Conservation (phyloP, 2,113 vertebrate genomes). For the Sturnus vulgaris region DNA sequence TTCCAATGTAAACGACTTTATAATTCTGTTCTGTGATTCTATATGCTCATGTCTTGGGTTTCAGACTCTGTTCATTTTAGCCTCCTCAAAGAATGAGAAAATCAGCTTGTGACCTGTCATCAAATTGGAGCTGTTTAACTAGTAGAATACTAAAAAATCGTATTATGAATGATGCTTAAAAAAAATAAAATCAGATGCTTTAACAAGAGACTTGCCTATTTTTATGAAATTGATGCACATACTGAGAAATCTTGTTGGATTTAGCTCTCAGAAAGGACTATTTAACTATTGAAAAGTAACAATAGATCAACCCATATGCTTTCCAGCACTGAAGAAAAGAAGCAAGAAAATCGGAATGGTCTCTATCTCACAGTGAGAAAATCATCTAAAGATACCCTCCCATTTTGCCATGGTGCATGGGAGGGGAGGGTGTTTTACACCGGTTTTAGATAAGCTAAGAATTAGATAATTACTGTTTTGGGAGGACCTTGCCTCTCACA, state of each 20-base stretch:
- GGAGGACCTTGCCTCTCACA: not conserved
- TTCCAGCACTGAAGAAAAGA: not conserved
- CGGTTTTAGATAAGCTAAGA: not conserved
- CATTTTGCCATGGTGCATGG: rapidly evolving
- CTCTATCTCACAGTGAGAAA: not conserved
- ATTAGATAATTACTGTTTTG: not conserved
- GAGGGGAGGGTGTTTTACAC: not conserved
- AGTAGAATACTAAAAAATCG: not conserved
- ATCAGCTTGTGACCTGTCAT: not conserved
- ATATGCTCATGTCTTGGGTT: not conserved
- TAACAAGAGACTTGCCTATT: not conserved
- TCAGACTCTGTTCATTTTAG: not conserved
- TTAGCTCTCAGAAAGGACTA: not conserved
- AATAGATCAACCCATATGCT: not conserved
- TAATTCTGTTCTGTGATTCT: not conserved
- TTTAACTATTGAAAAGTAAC: not conserved
- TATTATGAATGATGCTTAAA: rapidly evolving
- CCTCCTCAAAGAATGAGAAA: not conserved
- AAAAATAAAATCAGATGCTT: not conserved
- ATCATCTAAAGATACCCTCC: not conserved
- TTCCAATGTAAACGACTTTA: rapidly evolving
- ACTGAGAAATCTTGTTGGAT: not conserved
- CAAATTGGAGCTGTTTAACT: not conserved
- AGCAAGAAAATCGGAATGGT: not conserved
- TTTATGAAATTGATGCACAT: not conserved